Evolutionary conservation across 2,888 invertebrate species (phyloP).

Genomic region (Cryptocephalus primarius): DNA sequence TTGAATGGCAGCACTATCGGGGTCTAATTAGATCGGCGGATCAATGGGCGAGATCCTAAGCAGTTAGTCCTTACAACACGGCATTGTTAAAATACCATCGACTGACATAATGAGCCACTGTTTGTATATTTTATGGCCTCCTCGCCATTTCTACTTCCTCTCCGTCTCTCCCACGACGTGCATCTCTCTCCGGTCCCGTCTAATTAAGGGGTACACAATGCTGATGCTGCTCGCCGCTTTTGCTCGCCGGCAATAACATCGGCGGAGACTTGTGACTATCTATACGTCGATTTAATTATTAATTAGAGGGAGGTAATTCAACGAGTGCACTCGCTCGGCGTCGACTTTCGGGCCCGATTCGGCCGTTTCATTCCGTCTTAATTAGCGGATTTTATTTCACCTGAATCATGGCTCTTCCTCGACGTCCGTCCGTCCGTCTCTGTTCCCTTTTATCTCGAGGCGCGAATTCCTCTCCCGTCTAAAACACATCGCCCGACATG

Average conservation of each 20-base stretch:
- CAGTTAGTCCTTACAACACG: slow-evolving; percentile 22
- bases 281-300: slow-evolving; percentile 33
- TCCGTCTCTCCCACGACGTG: slow-evolving; percentile 23
- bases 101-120: slow-evolving; percentile 34
- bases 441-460: too few relatives aligned
- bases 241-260: slow-evolving; percentile 25
- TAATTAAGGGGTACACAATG: slow-evolving; percentile 27
- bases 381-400: too few relatives aligned
- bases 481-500: too few relatives aligned
- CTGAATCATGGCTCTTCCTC: too few relatives aligned
- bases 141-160: slow-evolving; percentile 33
- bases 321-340: too few relatives aligned
- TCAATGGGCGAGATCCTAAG: slow-evolving; percentile 23
- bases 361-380: too few relatives aligned
- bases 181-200: slow-evolving; percentile 12
- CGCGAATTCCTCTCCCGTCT: too few relatives aligned
- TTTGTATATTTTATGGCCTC: slow-evolving; percentile 34
- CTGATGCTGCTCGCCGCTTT: too few relatives aligned
- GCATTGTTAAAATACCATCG: slow-evolving; percentile 33
- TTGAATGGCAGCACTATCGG: slow-evolving; percentile 13
- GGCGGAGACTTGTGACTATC: slow-evolving; percentile 34
- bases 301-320: slow-evolving; percentile 24
- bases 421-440: too few relatives aligned
- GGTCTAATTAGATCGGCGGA: slow-evolving; percentile 21
- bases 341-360: too few relatives aligned